Percentiles rank a stretch among this genome's conserved stretches.
phyloP scores from a whole-genome alignment of 1,140 invertebrate species.

The honey bee (Apis mellifera) region DNA sequence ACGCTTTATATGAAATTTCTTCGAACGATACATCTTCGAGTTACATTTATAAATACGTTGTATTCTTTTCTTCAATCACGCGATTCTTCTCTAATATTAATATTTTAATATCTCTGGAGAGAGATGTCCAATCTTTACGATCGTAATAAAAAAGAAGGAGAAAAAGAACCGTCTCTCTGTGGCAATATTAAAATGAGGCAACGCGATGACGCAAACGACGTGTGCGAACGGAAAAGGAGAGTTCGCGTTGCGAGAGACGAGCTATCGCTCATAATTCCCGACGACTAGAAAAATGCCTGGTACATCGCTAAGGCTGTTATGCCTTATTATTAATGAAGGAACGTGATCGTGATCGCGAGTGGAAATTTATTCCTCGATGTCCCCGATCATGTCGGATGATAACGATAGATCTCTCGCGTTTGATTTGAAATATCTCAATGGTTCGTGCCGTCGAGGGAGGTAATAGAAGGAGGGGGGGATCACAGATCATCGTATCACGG shows the following conservation, averaged over 20 bases:
- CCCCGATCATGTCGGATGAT: constrained; percentile 8
- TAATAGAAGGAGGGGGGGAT: not conserved
- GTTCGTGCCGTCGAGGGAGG: too few relatives aligned
- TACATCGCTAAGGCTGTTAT: not conserved
- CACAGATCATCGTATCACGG: constrained; percentile 15
- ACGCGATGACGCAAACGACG: too few relatives aligned
- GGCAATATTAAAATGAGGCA: too few relatives aligned
- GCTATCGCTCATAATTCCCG: not conserved
- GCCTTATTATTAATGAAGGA: constrained; percentile 23
- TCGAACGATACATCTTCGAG: too few relatives aligned
- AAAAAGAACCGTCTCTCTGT: too few relatives aligned
- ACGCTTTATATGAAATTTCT: too few relatives aligned
- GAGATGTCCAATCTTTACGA: too few relatives aligned
- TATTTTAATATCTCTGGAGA: too few relatives aligned
- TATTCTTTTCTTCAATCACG: too few relatives aligned
- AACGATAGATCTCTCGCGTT: constrained; percentile 34
- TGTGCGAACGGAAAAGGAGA: not conserved
- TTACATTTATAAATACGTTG: too few relatives aligned
- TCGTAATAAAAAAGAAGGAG: too few relatives aligned
- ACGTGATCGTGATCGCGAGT: not conserved
- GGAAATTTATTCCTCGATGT: constrained; percentile 36
- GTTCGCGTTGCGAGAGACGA: not conserved
- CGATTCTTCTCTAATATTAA: too few relatives aligned
- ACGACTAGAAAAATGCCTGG: not conserved
- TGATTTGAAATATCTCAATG: constrained; percentile 40